These are phyloP conservation scores for Sabatieria punctata DNA, from an alignment of 2,888 invertebrate species.

Conservation along the genomic window DNA sequence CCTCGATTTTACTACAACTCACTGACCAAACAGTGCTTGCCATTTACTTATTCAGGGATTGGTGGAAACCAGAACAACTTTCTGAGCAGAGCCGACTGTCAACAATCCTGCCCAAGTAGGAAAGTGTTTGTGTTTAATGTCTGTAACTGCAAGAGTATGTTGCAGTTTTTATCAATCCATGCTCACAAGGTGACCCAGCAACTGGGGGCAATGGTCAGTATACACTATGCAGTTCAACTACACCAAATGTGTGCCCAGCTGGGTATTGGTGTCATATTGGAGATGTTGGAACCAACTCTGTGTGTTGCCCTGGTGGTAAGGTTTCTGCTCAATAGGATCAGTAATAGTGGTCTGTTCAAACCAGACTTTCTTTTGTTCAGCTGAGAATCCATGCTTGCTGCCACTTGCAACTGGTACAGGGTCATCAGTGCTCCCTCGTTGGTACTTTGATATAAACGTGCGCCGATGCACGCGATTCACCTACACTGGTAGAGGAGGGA, in stretches of 20 bases:
- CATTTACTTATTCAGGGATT: conserved; percentile 9
- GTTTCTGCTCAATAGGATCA: not conserved
- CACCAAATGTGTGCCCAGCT: conserved; percentile 9
- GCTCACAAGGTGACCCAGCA: conserved; percentile 22
- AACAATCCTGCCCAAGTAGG: conserved; percentile 9
- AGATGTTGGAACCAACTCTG: not conserved
- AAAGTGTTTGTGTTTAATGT: not conserved
- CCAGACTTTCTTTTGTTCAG: not conserved
- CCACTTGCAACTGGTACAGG: conserved; percentile 4
- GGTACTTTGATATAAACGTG: conserved; percentile 3
- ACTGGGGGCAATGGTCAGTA: conserved; percentile 9
- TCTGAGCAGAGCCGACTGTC: conserved; percentile 8
- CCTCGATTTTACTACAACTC: conserved; percentile 12
- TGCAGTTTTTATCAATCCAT: conserved; percentile 22
- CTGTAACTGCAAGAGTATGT: not conserved
- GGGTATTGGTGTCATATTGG: conserved; percentile 11
- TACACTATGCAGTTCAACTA: conserved; percentile 5
- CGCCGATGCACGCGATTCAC: conserved; percentile 8
- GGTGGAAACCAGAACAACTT: conserved; percentile 12
- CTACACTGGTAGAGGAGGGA: conserved; percentile 10
- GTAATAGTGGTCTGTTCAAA: not conserved
- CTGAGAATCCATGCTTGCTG: conserved; percentile 8
- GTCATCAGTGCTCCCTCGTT: not conserved
- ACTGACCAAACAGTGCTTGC: conserved; percentile 8
- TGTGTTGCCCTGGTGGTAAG: conserved; percentile 10